phyloP scores from a whole-genome alignment of 2,888 invertebrate genomes.

The Apamea sordens region DNA sequence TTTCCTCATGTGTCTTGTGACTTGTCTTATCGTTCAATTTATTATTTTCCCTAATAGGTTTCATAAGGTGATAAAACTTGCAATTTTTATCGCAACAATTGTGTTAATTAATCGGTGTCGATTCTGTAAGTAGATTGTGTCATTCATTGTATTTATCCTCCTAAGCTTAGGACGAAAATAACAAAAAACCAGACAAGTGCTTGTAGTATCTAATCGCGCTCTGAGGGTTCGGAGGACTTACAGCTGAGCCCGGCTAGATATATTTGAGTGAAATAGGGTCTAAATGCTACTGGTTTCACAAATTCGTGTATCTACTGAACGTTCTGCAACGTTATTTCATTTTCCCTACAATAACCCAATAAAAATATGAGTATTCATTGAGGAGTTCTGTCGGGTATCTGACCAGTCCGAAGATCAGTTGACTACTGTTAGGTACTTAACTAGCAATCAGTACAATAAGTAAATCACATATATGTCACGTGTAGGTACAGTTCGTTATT shows the following conservation, averaged over 20 bases:
- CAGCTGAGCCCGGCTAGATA: not conserved
- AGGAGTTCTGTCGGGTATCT: not conserved
- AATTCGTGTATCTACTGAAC: not conserved
- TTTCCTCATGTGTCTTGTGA: slow-evolving; percentile 17
- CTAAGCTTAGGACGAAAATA: slow-evolving; percentile 7
- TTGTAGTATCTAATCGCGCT: not conserved
- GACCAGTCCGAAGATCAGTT: too few relatives aligned
- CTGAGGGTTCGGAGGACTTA: not conserved
- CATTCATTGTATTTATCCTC: not conserved
- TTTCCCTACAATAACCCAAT: not conserved
- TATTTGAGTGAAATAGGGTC: not conserved
- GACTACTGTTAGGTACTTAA: not conserved
- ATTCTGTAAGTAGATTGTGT: slow-evolving; percentile 13
- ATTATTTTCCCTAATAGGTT: slow-evolving; percentile 10
- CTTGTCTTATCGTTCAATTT: slow-evolving; percentile 23
- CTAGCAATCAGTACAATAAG: not conserved
- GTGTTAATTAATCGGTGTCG: slow-evolving; percentile 4
- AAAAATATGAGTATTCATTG: not conserved
- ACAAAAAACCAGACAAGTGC: not conserved
- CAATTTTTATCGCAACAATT: slow-evolving; percentile 28
- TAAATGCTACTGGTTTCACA: not conserved
- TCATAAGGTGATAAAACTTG: slow-evolving; percentile 18
- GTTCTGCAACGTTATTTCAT: not conserved
- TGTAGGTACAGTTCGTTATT: not conserved
- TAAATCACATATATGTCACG: not conserved